phyloP scores from a whole-genome alignment of 2,888 invertebrate genomes.

The Pasiphila rectangulata region DNA sequence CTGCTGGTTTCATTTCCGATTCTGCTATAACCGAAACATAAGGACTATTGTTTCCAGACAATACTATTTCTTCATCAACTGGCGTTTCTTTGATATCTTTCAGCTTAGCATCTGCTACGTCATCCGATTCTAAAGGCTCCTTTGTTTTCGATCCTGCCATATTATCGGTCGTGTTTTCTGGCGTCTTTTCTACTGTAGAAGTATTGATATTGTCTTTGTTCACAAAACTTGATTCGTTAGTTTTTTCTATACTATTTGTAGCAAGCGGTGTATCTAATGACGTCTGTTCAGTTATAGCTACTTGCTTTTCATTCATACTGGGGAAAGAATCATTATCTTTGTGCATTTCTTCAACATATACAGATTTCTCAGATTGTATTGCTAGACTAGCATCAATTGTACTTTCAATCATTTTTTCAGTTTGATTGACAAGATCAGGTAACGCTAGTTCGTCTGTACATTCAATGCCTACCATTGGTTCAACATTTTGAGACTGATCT shows the following conservation, averaged over 20 bases:
- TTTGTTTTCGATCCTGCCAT: not conserved
- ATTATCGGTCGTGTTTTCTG: not conserved
- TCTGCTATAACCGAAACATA: slow-evolving; percentile 51
- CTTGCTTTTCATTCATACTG: slow-evolving; percentile 9
- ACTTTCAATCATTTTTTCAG: slow-evolving; percentile 14
- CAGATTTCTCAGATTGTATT: not conserved
- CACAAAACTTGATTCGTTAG: slow-evolving; percentile 1
- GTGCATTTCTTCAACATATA: not conserved
- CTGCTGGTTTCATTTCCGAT: slow-evolving; percentile 16
- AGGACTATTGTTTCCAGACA: slow-evolving; percentile 57
- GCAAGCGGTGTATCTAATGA: not conserved
- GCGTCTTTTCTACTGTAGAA: not conserved
- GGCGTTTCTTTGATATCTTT: slow-evolving; percentile 9
- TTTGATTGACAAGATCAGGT: slow-evolving; percentile 40
- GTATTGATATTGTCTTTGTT: slow-evolving; percentile 15
- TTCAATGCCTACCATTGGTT: slow-evolving; percentile 33
- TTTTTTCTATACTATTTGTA: slow-evolving; percentile 1
- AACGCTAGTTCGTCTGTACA: slow-evolving; percentile 30
- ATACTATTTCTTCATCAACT: slow-evolving; percentile 47
- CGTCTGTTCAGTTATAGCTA: not conserved
- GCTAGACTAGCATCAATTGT: not conserved
- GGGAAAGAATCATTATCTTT: not conserved
- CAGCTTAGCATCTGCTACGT: slow-evolving; percentile 1
- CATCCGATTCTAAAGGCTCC: not conserved
- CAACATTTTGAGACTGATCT: slow-evolving; percentile 7